phyloP scores from a whole-genome alignment of 2,888 invertebrate species.

The Resseliella maxima region DNA sequence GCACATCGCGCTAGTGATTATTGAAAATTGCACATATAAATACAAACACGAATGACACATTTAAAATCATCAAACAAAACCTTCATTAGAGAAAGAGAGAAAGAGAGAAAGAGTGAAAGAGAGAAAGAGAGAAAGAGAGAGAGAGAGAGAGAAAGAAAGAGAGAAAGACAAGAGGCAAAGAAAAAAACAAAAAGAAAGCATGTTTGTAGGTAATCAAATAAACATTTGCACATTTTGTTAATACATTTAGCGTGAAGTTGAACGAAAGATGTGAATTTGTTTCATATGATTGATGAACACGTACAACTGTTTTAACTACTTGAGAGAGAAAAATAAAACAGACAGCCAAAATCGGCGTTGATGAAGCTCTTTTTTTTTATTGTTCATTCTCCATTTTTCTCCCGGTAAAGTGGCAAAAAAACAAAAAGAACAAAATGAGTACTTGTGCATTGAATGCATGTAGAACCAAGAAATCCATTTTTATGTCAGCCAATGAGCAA shows the following conservation, averaged over 20 bases:
- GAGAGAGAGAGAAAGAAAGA: no score
- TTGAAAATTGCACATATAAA: not conserved
- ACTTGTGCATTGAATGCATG: not conserved
- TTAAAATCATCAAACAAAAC: not conserved
- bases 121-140: no score
- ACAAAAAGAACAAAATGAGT: not conserved
- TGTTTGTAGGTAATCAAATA: constrained; percentile 8
- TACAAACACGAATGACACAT: not conserved
- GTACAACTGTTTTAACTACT: not conserved
- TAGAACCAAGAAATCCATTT: not conserved
- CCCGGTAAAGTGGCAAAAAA: not conserved
- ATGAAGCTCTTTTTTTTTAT: not conserved
- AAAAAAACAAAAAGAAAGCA: not conserved
- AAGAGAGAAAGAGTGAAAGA: no score
- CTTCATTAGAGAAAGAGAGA: no score
- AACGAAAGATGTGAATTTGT: not conserved
- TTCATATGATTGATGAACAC: constrained; percentile 8
- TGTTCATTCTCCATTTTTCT: not conserved
- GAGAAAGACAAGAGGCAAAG: no score
- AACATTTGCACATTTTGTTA: constrained; percentile 13
- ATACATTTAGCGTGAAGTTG: constrained; percentile 3
- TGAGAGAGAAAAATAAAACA: not conserved
- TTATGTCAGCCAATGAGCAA: not conserved
- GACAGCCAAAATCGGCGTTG: no score
- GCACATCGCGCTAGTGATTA: not conserved